Evolutionary conservation across 1,140 invertebrate species (phyloP).

Genomic region (Pogonognathellus flavescens): DNA sequence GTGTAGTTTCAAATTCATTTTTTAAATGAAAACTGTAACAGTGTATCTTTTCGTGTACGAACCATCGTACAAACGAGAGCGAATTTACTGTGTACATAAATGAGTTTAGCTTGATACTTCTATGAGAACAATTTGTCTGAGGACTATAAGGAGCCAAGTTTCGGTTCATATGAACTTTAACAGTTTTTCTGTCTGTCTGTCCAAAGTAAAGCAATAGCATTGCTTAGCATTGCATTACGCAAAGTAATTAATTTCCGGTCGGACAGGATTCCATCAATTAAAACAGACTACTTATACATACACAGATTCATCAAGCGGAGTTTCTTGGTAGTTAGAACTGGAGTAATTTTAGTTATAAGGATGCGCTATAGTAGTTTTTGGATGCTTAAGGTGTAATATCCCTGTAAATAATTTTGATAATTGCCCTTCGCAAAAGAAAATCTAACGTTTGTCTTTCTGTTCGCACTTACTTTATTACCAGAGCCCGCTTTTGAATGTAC

Average conservation of each 20-base stretch:
- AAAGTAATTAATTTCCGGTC: conserved; percentile 39
- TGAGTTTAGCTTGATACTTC: no score
- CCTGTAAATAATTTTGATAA: background rate
- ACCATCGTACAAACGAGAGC: no score
- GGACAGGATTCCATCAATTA: conserved; percentile 37
- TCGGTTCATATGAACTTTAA: background rate
- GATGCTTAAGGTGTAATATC: no score
- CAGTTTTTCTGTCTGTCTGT: background rate
- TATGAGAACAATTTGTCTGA: background rate
- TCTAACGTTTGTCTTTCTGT: conserved; percentile 37
- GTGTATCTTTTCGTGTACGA: no score
- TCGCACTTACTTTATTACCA: conserved; percentile 19
- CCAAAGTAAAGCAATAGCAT: background rate
- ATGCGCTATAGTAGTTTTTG: no score
- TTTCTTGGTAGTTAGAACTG: no score
- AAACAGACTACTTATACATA: background rate
- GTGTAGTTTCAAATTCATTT: no score
- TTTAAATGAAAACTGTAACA: no score
- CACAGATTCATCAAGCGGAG: background rate
- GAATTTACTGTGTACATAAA: no score
- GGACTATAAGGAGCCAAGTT: background rate
- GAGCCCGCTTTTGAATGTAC: background rate
- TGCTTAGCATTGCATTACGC: background rate
- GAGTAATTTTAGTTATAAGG: no score
- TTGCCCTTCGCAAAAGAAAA: background rate